Base-by-base conservation (phyloP, 2,797 vertebrate genomes). In the Lacerta bilineata region DNA sequence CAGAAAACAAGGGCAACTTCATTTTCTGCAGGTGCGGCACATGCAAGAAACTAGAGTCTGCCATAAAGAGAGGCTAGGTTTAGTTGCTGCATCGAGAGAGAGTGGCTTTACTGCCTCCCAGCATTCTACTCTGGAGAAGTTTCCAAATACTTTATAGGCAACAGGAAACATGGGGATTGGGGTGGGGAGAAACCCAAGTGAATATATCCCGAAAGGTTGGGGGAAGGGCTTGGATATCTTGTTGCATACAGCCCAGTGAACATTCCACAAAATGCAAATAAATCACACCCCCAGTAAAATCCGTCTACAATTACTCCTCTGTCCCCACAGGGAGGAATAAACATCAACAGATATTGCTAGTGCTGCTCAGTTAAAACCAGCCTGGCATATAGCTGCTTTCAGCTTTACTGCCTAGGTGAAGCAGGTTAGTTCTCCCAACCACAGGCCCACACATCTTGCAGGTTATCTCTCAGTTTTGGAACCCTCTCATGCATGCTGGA, bases 1-100 rank as follows among this genome's bases (percentile, higher is more conserved):
- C 64, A 80, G 77, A 88, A 84, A 72, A 80, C 61, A 80, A 89
- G 69, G 83, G 77, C 55, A 80, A 68, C 29, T 80, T 85, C 69
- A 82, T 76, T 75, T 75, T 74, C 71, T 85, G 46, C 69, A 33
- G 41, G 27, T 68, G 33, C 68, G 72, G 59, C 61, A 81, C 36
- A 29, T 8, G 43, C 33, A 81, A 68, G 41, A 76, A 66, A 68
- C 36, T n/a, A 66, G 17, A 82, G 71, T 59, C 43, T 76, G 43
- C 59, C 78, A 59, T 61, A 81, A 76, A 82, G 75, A 43, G 43
- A 81, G 25, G 25, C 20, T 4, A 9, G 25, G 36, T 11, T 55
- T 4, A 89, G 69, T 6, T 39, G 59, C 71, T 25, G 27, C 59
- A n/a, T 68, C 71, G 3, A 55, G 13, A 81, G 13, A 81, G 41